phyloP scores from a whole-genome alignment of 2,113 vertebrate species.

The Origma solitaria region DNA sequence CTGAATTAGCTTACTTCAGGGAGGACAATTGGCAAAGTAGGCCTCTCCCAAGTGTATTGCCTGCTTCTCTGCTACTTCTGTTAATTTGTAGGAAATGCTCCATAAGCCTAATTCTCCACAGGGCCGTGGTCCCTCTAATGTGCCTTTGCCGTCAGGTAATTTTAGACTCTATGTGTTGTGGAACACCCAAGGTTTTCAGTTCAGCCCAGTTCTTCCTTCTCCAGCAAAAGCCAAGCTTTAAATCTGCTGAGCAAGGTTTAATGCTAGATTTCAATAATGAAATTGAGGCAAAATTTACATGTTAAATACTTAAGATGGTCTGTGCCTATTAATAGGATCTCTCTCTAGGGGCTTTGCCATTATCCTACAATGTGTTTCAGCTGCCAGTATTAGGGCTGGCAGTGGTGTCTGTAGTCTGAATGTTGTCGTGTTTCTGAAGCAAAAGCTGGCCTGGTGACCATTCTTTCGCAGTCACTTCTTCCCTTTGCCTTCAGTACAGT shows the following conservation, averaged over 20 bases:
- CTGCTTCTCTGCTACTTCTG: not conserved
- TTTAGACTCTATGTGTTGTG: not conserved
- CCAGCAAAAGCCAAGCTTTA: not conserved
- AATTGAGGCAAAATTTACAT: not conserved
- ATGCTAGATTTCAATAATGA: not conserved
- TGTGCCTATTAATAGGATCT: not conserved
- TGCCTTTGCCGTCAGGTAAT: not conserved
- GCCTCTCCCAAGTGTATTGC: not conserved
- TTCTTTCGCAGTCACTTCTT: accelerated
- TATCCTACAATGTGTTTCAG: not conserved
- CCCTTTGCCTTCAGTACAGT: accelerated
- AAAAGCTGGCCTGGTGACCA: not conserved
- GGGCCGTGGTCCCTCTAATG: not conserved
- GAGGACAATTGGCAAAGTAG: not conserved
- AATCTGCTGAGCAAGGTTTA: not conserved
- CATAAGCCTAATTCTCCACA: not conserved
- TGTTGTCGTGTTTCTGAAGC: not conserved
- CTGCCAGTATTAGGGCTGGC: not conserved
- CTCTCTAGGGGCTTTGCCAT: not conserved
- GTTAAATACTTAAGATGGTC: not conserved
- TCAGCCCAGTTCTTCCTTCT: not conserved
- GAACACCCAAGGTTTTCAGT: not conserved
- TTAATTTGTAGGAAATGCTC: not conserved
- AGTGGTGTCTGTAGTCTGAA: accelerated
- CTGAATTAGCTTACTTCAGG: not conserved